These are phyloP conservation scores for Chrysocyon brachyurus DNA, from an alignment of 2,797 vertebrate species.

Conservation along the genomic window DNA sequence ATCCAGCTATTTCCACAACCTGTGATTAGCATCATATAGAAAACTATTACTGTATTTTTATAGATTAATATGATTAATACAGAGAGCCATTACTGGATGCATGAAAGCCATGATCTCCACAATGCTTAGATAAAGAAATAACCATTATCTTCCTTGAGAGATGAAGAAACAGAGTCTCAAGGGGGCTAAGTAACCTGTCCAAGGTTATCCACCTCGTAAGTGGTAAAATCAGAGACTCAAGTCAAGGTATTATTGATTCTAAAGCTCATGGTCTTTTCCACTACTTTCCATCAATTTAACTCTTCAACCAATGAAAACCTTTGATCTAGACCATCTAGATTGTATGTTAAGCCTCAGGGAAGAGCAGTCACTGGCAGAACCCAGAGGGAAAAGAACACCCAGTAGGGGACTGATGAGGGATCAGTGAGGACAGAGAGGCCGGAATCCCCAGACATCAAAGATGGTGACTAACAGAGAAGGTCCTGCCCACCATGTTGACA, in stretches of 20 bases:
- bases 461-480: neutral
- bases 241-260: neutral
- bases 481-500: slow-evolving; percentile 57
- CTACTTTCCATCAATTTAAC: neutral
- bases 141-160: neutral
- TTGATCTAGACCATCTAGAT: neutral
- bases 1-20: neutral
- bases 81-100: neutral
- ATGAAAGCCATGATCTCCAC: neutral
- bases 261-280: neutral
- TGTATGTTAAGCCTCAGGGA: neutral
- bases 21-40: neutral
- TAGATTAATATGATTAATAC: neutral
- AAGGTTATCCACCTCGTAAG: neutral
- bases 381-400: neutral
- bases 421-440: neutral
- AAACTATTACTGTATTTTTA: neutral
- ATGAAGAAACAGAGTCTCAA: neutral
- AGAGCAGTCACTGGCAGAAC: neutral
- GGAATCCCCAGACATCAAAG: slow-evolving; percentile 70
- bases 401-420: neutral
- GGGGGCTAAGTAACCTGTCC: neutral
- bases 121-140: neutral
- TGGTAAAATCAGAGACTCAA: neutral
- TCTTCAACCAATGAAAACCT: neutral